Evolutionary conservation across 2,113 vertebrate genomes (phyloP), one percentile per base, ranked within the genome.

Genomic region (Gracilinanus agilis): DNA sequence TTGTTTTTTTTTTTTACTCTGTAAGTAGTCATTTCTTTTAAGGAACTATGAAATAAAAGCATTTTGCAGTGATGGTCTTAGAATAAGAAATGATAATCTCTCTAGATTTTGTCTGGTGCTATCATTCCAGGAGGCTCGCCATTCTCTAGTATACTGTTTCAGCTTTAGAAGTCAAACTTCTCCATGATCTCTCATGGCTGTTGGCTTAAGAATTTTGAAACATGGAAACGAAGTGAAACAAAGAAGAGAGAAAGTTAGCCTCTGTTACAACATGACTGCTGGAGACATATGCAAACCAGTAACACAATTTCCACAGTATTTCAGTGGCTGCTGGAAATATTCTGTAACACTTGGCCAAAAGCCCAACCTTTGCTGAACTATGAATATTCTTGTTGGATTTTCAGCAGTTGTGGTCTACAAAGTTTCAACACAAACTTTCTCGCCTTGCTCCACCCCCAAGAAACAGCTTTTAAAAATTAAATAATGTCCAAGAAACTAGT

Each of bases 251-350:
- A 83, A 97, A 90, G 49, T 91, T 95, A 44, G 24, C 94, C 90
- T 21, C 67, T 94, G 92, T 91, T 95, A 53, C 93, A 90, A 91
- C 44, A 67, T 11, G 90, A 98, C 67, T 55, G 90, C n/a, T 91
- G 92, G 90, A 54, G 67, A 94, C 88, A 95, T 75, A 88, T 92
- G 44, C 40, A 95, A 55, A 97, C 40, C 92, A 97, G 49, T 91
- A 90, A 97, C 27, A 53, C 34, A 95, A 90, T 83, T 83, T 83
- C 67, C n/a, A 49, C 49, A 55, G 56, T 91, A 88, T 88, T 90
- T 91, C 90, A 96, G 67, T n/a, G 93, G 55, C 54, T 93, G 93
- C 94, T 25, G 96, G 75, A 96, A 95, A 90, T 93, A 0, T 54
- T 93, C 89, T 93, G 49, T 92, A 89, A 58, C 88, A 93, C 94